phyloP scores from a whole-genome alignment of 2,113 vertebrate genomes.

The Tiliqua scincoides region DNA sequence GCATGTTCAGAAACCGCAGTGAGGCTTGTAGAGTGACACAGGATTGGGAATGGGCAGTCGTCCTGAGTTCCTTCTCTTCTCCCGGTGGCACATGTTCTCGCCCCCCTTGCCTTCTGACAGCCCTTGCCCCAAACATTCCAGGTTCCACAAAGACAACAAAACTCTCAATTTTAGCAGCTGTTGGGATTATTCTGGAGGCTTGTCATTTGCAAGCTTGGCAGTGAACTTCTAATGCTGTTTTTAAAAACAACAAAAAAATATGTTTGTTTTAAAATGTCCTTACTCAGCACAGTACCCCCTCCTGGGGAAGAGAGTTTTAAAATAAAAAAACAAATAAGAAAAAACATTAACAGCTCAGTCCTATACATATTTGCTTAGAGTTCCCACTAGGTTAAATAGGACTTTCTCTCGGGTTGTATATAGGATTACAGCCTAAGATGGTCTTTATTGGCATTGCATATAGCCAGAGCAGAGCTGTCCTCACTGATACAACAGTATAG shows the following conservation, averaged over 20 bases:
- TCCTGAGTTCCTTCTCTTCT: neutral
- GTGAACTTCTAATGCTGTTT: constrained; percentile 11
- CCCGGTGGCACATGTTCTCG: neutral
- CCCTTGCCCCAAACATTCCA: neutral
- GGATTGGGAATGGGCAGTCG: neutral
- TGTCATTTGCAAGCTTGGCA: neutral
- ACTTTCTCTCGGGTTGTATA: no score
- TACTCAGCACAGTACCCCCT: neutral
- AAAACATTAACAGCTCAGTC: neutral
- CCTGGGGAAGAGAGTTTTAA: neutral
- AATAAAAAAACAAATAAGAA: neutral
- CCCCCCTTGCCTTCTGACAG: neutral
- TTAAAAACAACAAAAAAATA: neutral
- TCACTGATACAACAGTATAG: neutral
- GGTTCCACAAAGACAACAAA: neutral
- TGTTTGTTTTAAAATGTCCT: constrained; percentile 1
- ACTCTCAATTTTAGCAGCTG: neutral
- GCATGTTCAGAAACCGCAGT: constrained; percentile 5
- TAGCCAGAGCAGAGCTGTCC: neutral
- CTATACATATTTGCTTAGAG: no score
- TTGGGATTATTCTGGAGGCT: neutral
- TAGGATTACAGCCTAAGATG: neutral
- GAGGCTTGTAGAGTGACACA: neutral
- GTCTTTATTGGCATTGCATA: neutral
- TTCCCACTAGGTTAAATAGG: no score